Evolutionary conservation across 2,797 vertebrate species (phyloP).

Genomic region (Selene dorsalis): DNA sequence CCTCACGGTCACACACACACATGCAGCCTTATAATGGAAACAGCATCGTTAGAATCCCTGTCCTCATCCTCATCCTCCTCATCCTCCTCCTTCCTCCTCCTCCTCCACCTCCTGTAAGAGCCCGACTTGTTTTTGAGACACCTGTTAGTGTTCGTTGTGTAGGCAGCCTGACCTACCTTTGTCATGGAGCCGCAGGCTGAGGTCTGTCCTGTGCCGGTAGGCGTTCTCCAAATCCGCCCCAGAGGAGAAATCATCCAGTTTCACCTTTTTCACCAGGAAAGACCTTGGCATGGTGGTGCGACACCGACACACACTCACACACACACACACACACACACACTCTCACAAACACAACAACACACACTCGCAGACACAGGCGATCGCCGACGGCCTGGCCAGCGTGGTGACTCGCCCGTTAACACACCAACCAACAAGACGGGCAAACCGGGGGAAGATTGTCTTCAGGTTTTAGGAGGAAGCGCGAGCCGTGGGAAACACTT

Average conservation of each 20-base stretch:
- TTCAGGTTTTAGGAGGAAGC: constrained; percentile 31
- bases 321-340: constrained; percentile 39
- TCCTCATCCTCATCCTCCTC: background rate
- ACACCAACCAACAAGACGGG: constrained; percentile 45
- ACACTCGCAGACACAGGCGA: constrained; percentile 67
- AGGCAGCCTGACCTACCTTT: constrained; percentile 87
- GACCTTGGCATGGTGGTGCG: constrained; percentile 95
- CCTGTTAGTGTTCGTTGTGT: constrained; percentile 65
- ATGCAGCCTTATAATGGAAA: constrained; percentile 30
- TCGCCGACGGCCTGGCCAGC: constrained; percentile 77
- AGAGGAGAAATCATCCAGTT: constrained; percentile 92
- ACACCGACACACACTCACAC: constrained; percentile 49
- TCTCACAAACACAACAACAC: constrained; percentile 66
- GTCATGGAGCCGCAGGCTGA: constrained; percentile 90
- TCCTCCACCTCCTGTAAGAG: constrained; percentile 12
- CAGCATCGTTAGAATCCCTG: background rate
- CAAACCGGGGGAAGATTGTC: constrained; percentile 53
- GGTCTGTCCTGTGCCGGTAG: constrained; percentile 90
- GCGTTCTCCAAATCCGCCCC: constrained; percentile 89
- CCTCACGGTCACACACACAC: constrained; percentile 14
- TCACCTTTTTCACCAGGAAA: constrained; percentile 98
- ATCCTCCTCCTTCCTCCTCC: constrained; percentile 4
- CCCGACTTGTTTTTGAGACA: constrained; percentile 58
- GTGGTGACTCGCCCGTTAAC: constrained; percentile 70
- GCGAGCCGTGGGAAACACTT: constrained; percentile 34